Percentiles rank a stretch among this genome's conserved stretches.
Conservation (phyloP, 2,797 vertebrate species). For the Anabas testudineus region DNA sequence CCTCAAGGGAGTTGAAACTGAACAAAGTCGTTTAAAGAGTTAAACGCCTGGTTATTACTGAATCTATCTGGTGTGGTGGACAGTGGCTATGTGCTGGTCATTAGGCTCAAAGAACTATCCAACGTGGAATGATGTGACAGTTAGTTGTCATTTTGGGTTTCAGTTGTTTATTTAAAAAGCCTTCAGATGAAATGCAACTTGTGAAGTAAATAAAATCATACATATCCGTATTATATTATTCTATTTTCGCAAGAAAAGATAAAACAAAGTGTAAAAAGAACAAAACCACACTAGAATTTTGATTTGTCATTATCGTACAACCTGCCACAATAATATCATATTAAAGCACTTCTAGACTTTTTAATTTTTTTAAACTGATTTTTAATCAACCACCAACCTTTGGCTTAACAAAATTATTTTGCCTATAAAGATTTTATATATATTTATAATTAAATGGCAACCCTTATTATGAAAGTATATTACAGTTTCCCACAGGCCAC, state of each 20-base stretch:
- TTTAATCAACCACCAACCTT: slow-evolving; percentile 30
- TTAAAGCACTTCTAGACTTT: slow-evolving; percentile 40
- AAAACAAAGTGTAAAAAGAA: slow-evolving; percentile 67
- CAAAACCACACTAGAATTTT: slow-evolving; percentile 63
- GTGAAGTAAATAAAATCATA: slow-evolving; percentile 78
- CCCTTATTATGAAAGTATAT: slow-evolving; percentile 40
- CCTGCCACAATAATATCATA: slow-evolving; percentile 49
- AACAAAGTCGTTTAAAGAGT: slow-evolving; percentile 15
- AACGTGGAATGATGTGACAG: slow-evolving; percentile 71
- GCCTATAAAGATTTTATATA: slow-evolving; percentile 26
- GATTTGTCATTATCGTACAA: slow-evolving; percentile 56
- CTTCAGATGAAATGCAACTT: slow-evolving; percentile 74
- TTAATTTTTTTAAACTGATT: slow-evolving; percentile 24
- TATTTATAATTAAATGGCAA: slow-evolving; percentile 43
- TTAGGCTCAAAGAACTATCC: slow-evolving; percentile 7
- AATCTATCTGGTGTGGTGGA: background rate
- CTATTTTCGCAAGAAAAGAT: slow-evolving; percentile 60
- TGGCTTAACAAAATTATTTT: slow-evolving; percentile 28
- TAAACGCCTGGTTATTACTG: background rate
- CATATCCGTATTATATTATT: slow-evolving; percentile 59
- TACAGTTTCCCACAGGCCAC: slow-evolving; percentile 45
- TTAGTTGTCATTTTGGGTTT: slow-evolving; percentile 65
- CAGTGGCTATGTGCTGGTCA: background rate
- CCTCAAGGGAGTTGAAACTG: background rate
- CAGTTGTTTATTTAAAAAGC: slow-evolving; percentile 82